phyloP scores from a whole-genome alignment of 2,113 vertebrate genomes.

The Panurus biarmicus region DNA sequence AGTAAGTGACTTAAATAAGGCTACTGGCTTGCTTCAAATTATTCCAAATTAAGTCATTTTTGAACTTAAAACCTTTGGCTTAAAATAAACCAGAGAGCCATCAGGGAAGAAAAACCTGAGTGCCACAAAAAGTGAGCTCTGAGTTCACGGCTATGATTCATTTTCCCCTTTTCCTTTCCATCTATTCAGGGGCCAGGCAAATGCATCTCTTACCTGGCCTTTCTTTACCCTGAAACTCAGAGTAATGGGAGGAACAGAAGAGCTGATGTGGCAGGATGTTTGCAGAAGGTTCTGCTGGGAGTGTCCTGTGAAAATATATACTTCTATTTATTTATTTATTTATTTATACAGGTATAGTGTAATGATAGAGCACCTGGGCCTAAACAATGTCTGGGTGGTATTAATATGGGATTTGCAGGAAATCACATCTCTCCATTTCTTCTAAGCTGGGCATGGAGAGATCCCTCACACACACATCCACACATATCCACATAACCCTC shows the following conservation, averaged over 20 bases:
- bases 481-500: neutral
- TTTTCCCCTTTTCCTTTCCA: slow-evolving; percentile 22
- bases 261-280: neutral
- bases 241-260: neutral
- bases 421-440: neutral
- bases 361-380: neutral
- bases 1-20: slow-evolving; percentile 27
- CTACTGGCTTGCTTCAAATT: slow-evolving; percentile 57
- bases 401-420: neutral
- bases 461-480: neutral
- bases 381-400: neutral
- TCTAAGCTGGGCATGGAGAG: neutral
- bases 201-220: neutral
- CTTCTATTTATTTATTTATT: no score
- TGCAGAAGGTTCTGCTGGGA: neutral
- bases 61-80: slow-evolving; percentile 44
- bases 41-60: slow-evolving; percentile 57
- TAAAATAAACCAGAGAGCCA: slow-evolving; percentile 53
- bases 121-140: slow-evolving; percentile 21
- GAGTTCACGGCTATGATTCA: slow-evolving; percentile 26
- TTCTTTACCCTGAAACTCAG: neutral
- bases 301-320: neutral
- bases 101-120: slow-evolving; percentile 14
- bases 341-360: neutral
- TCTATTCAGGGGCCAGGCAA: neutral